Conservation (phyloP, 2,888 invertebrate species). For the Pyrochroa serraticornis region DNA sequence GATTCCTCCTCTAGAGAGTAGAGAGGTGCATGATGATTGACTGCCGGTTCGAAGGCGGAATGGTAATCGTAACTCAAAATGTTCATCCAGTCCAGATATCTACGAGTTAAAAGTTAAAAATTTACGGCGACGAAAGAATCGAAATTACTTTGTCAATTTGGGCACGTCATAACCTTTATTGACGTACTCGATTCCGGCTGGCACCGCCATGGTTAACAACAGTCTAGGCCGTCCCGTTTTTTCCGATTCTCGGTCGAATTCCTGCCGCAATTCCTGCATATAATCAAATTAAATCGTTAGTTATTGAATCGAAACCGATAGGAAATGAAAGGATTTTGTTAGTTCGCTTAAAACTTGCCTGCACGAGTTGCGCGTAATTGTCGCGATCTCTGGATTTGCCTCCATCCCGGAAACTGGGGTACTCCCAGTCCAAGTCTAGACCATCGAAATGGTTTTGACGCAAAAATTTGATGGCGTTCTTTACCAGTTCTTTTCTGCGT, state of each 20-base stretch:
- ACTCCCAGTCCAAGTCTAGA: conserved; percentile 91
- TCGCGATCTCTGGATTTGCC: conserved; percentile 81
- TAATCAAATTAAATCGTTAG: conserved; percentile 10
- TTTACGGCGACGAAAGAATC: neutral
- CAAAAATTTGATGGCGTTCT: conserved; percentile 83
- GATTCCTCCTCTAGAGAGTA: conserved; percentile 80
- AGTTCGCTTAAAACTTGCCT: conserved; percentile 58
- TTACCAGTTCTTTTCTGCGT: conserved; percentile 79
- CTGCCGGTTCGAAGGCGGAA: conserved; percentile 88
- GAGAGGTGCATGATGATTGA: conserved; percentile 89
- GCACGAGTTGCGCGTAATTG: conserved; percentile 86
- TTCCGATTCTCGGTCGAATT: conserved; percentile 84
- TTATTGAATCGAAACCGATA: neutral
- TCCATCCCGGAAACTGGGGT: conserved; percentile 82
- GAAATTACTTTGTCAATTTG: conserved; percentile 76
- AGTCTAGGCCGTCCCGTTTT: conserved; percentile 82
- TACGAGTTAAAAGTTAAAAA: conserved; percentile 47
- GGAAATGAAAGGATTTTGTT: neutral
- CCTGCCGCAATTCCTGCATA: conserved; percentile 81
- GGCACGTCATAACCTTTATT: conserved; percentile 92
- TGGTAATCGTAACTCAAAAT: conserved; percentile 91
- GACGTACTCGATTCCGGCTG: conserved; percentile 91
- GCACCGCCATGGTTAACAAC: conserved; percentile 90
- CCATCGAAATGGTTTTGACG: conserved; percentile 93
- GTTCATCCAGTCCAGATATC: conserved; percentile 91